Base-by-base conservation (phyloP, 2,797 vertebrate species). In the Philypnodon macrostomus region DNA sequence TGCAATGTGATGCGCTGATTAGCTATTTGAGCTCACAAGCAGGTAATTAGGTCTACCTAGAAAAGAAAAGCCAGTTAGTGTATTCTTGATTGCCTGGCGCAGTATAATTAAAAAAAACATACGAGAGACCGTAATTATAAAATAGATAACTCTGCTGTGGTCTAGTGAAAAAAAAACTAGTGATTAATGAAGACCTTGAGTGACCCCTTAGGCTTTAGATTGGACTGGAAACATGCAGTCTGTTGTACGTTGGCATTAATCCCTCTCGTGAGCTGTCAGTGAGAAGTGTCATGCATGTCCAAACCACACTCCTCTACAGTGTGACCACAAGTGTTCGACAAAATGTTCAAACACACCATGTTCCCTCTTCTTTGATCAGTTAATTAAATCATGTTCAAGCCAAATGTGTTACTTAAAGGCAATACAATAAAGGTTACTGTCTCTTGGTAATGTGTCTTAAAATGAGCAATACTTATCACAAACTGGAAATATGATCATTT, bases 281-380 rank as follows among this genome's bases (percentile, higher is more conserved):
- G 32, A 41, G 36, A 61, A 47, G 64, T 32, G 61, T 62, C 63
- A 70, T 54, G 63, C 68, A 67, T 62, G 50, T 35, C 5, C n/a
- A 34, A 53, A 9, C 44, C 33, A 30, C 37, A 58, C 53, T 49
- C 33, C 48, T 57, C 24, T 23, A 42, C 45, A 59, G 41, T 17
- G 27, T 41, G 41, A 31, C 41, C 11, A 31, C n/a, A n/a, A n/a
- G 8, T 17, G 31, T 36, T 49, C 16, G 31, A 15, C 6, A 14
- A 6, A 53, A 44, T n/a, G 34, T 55, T 63, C 42, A 51, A 44
- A 61, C 27, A 34, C 47, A 42, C 47, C 52, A 34, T 17, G 9
- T 57, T 36, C 13, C 2, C 37, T 18, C 44, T 41, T 48, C 50
- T 55, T 46, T 44, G 34, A 48, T 47, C 71, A 53, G 32, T 35